phyloP scores from a whole-genome alignment of 2,113 vertebrate species.

The Forbesichthys papilliferus region DNA sequence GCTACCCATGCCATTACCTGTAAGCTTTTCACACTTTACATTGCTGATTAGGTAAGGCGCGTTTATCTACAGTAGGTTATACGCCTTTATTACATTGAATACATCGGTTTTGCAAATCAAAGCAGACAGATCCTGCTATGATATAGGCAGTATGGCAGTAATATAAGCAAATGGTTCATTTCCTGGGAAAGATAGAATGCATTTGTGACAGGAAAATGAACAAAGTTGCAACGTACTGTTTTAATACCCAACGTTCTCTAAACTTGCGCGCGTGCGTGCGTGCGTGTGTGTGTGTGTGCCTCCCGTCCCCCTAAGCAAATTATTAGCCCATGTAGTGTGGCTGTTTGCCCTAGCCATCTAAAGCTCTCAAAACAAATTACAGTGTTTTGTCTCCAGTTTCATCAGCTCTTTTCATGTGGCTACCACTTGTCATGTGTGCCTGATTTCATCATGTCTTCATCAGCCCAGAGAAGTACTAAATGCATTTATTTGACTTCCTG shows the following conservation, averaged over 20 bases:
- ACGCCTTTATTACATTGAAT: neutral
- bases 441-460: slow-evolving; percentile 76
- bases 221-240: slow-evolving; percentile 34
- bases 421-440: slow-evolving; percentile 71
- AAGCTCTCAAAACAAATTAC: slow-evolving; percentile 65
- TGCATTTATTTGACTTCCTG: slow-evolving; percentile 50
- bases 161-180: slow-evolving; percentile 31
- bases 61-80: slow-evolving; percentile 17
- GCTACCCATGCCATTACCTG: neutral
- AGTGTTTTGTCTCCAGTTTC: slow-evolving; percentile 70
- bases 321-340: slow-evolving; percentile 45
- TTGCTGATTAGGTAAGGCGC: slow-evolving; percentile 10
- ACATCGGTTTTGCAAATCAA: slow-evolving; percentile 29
- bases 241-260: slow-evolving; percentile 4
- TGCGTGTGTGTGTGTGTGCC: too few species aligned
- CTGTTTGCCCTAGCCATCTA: slow-evolving; percentile 56
- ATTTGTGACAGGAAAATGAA: slow-evolving; percentile 41
- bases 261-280: slow-evolving; percentile 17
- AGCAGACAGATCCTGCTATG: slow-evolving; percentile 30
- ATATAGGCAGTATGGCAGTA: slow-evolving; percentile 24
- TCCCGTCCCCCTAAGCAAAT: slow-evolving; percentile 36
- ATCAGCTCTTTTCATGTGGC: slow-evolving; percentile 74
- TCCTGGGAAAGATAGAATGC: slow-evolving; percentile 29
- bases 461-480: slow-evolving; percentile 61
- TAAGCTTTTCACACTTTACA: neutral